These are phyloP conservation scores for Scaptomyza montana DNA, from an alignment of 1,140 invertebrate genomes.

Conservation along the genomic window DNA sequence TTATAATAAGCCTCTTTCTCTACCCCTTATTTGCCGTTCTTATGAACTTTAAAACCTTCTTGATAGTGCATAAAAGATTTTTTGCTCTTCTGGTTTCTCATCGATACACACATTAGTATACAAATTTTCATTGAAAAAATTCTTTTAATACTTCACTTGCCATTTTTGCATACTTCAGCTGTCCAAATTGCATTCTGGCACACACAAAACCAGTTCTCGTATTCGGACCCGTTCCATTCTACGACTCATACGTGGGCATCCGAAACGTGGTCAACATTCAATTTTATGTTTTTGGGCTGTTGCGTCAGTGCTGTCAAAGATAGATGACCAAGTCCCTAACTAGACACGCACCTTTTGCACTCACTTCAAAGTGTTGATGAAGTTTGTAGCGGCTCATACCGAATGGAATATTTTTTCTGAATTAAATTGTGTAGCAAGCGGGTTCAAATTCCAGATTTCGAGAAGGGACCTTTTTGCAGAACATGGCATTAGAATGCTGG, in stretches of 20 bases:
- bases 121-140: slow-evolving; percentile 37
- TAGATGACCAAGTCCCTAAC: background rate
- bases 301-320: slow-evolving; percentile 20
- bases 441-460: slow-evolving; percentile 11
- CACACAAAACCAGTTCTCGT: background rate
- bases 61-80: too few species aligned
- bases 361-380: slow-evolving; percentile 44
- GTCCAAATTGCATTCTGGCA: slow-evolving; percentile 25
- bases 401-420: slow-evolving; percentile 4
- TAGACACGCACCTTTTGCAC: slow-evolving; percentile 44
- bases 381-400: slow-evolving; percentile 21
- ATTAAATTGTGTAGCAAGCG: slow-evolving; percentile 24
- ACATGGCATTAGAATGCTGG: slow-evolving; percentile 42
- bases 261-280: slow-evolving; percentile 15
- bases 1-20: too few species aligned
- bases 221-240: slow-evolving; percentile 12
- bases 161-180: slow-evolving; percentile 31
- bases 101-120: slow-evolving; percentile 20
- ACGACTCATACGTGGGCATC: slow-evolving; percentile 4
- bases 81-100: too few species aligned
- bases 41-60: too few species aligned
- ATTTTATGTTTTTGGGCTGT: slow-evolving; percentile 17
- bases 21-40: too few species aligned
- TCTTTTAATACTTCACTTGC: slow-evolving; percentile 29
- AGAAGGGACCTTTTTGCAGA: slow-evolving; percentile 41